Percentiles rank a stretch among this genome's conserved stretches.
Evolutionary conservation across 1,140 invertebrate genomes (phyloP).

Genomic region (Orchestia grillus): DNA sequence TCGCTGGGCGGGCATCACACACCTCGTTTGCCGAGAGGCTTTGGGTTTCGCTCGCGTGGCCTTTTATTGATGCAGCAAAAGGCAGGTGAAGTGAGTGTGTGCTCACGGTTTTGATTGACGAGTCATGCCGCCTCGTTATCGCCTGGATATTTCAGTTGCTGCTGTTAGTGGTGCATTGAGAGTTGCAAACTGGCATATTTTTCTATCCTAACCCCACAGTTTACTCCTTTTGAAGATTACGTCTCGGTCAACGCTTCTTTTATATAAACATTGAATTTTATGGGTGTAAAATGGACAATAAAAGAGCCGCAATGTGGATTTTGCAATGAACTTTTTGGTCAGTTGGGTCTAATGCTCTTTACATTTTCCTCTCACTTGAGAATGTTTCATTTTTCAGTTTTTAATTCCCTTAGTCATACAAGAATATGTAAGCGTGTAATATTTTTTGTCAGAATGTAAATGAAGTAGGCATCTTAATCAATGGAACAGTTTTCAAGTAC

Average conservation of each 20-base stretch:
- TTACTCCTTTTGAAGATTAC: not conserved
- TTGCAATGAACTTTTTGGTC: not conserved
- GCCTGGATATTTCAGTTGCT: not conserved
- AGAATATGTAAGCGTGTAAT: not conserved
- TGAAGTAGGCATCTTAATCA: not conserved
- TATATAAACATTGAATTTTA: not conserved
- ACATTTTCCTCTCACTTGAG: not conserved
- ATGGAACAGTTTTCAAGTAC: not conserved
- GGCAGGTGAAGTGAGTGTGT: constrained; percentile 41
- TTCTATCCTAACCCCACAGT: not conserved
- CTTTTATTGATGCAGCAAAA: constrained; percentile 31
- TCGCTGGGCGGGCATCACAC: constrained; percentile 33
- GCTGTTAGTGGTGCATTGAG: not conserved
- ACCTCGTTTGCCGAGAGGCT: constrained; percentile 13
- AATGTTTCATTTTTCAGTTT: not conserved
- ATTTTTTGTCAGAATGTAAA: not conserved
- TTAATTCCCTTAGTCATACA: not conserved
- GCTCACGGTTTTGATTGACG: constrained; percentile 46
- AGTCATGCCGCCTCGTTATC: constrained; percentile 28
- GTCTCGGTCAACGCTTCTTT: not conserved
- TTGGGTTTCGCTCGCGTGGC: constrained; percentile 42
- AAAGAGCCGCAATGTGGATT: not conserved
- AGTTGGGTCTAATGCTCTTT: not conserved
- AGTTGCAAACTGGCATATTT: not conserved
- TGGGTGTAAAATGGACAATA: not conserved